Conservation (phyloP, 2,113 vertebrate genomes). For the Ariopsis seemanni region DNA sequence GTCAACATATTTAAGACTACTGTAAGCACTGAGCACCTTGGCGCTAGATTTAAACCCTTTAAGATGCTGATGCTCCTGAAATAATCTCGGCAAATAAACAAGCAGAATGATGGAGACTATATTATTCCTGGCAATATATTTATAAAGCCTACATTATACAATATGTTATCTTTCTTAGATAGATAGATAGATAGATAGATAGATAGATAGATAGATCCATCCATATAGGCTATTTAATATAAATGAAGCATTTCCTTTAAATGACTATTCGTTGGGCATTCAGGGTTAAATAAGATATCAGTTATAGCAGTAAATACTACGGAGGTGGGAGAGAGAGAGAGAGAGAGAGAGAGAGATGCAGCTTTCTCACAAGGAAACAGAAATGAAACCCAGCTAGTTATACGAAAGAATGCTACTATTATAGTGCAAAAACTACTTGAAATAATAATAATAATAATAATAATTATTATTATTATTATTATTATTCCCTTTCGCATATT, state of each 20-base stretch:
- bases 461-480: too few species aligned
- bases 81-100: background rate
- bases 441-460: background rate
- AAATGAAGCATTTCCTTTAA: background rate
- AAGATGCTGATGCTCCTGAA: background rate
- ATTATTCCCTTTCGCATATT: background rate
- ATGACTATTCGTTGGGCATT: background rate
- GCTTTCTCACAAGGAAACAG: slow-evolving; percentile 4
- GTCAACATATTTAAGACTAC: background rate
- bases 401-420: background rate
- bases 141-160: background rate
- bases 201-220: background rate
- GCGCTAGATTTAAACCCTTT: background rate
- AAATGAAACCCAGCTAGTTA: slow-evolving; percentile 21
- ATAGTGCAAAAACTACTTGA: too few species aligned
- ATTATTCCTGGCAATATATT: background rate
- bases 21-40: background rate
- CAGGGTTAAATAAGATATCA: background rate
- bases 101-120: background rate
- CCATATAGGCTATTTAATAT: background rate
- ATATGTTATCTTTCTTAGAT: background rate
- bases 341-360: slow-evolving; percentile 4
- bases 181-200: background rate
- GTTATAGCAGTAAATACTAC: background rate
- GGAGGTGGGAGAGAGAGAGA: background rate